Evolutionary conservation across 2,888 invertebrate species (phyloP), one percentile per base, ranked within the genome.

Genomic region (Hetaerina titia): DNA sequence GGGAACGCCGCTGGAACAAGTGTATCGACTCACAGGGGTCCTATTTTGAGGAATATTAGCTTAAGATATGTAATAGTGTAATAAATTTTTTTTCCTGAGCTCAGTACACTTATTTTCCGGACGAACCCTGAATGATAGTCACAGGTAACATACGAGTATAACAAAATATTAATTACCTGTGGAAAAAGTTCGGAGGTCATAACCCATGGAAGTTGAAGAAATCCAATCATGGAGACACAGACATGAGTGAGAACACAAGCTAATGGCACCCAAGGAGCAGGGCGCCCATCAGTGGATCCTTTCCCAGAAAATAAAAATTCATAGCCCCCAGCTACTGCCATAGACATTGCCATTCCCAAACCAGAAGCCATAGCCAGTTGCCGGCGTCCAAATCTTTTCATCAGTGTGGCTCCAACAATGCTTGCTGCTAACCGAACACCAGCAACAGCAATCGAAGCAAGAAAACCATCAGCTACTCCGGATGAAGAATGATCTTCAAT

Each of bases 121-220:
- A n/a, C n/a, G n/a, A n/a, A n/a, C n/a, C n/a, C n/a, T n/a, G n/a
- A n/a, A n/a, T n/a, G n/a, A n/a, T n/a, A n/a, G n/a, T n/a, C n/a
- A n/a, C n/a, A n/a, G n/a, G n/a, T n/a, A n/a, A n/a, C n/a, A n/a
- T n/a, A n/a, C n/a, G n/a, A n/a, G n/a, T n/a, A n/a, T 69, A 22
- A 7, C n/a, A 1, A 31, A n/a, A 25, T 56, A 58, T n/a, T 63
- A 1, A 8, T 56, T 95, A 97, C 97, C 95, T 98, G 97, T 4
- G 98, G 98, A 96, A 98, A 98, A 89, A 98, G 96, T 96, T 98
- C 98, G 1, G 98, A 98, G 0, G 98, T 98, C 97, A 98, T 97
- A 60, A 98, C 97, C 98, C 98, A 98, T 0, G 98, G 98, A 8
- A 98, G 97, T 57, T 98, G 98, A 0, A 98, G 96, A 96, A 98